Base-by-base conservation (phyloP, 2,113 vertebrate species). In the Prionailurus bengalensis region DNA sequence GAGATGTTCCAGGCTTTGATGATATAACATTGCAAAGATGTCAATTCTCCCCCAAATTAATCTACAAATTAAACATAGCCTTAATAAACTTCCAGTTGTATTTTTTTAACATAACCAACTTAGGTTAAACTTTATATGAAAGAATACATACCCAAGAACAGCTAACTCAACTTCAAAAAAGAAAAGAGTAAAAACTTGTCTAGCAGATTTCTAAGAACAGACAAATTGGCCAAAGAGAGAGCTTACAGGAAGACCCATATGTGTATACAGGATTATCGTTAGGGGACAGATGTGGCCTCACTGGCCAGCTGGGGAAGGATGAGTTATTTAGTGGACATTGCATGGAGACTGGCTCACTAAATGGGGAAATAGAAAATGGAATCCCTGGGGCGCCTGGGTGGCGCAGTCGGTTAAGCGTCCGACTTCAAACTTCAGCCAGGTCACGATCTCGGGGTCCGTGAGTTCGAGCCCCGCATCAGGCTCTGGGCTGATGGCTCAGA, bases 181-280 rank as follows among this genome's bases (percentile, higher is more conserved):
- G 48, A 12, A 66, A 91, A 85, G 39, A 89, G 1, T 48, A 79
- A 86, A 16, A 87, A 70, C 19, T 73, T 74, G 11, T 80, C 4
- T 42, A 74, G 29, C 48, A 89, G 12, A 76, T 80, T 48, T 80
- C 25, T 27, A 68, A 53, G 25, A 68, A 39, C 45, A 76, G 87
- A 76, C 21, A 68, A 39, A 29, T 7, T 68, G 89, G 73, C 63
- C 61, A 53, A 53, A 81, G n/a, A 58, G 1, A 81, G 79, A 61
- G 10, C 58, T 78, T 55, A 51, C 48, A 58, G 42, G 65, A 31
- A 53, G 31, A 74, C 14, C 12, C 51, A 27, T 5, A 23, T 7
- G 2, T 5, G 2, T 19, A 7, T 7, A 7, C 1, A 33, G 17
- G 15, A 23, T 5, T 19, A 36, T 9, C 25, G 2, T 1, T 2